Base-by-base conservation (phyloP, 2,888 invertebrate species). In the Cephonodes hylas region DNA sequence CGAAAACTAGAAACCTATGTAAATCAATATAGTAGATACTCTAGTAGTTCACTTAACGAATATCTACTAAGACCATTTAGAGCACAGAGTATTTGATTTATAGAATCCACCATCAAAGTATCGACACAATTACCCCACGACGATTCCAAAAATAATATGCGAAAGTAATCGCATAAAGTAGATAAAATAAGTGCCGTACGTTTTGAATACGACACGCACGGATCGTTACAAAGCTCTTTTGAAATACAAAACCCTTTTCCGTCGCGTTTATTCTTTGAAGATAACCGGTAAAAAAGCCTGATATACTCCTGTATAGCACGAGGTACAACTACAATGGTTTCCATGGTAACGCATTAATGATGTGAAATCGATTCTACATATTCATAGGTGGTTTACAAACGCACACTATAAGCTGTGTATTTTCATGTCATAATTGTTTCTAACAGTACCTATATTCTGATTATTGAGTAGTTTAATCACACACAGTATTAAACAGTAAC, bases 221-320 rank as follows among this genome's bases (percentile, higher is more conserved):
- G 71, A 75, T 75, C 69, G 71, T 69, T 77, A 76, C 74, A 73
- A 72, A 75, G 77, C 70, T 76, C 74, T 77, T 75, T 80, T 78
- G 77, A 75, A 80, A 81, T 71, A 76, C 74, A 74, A 80, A 73
- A 76, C 76, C 73, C 70, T 75, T 75, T 78, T 72, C 71, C 68
- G 64, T 68, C 63, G 70, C 72, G 70, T 72, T 76, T 75, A 72
- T 73, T 69, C 68, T 71, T 71, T 69, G 67, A 64, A 64, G 59
- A 53, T 63, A 61, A 57, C 57, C 63, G 57, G 64, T 68, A 18
- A 66, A 66, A 66, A 67, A 59, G 59, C 25, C 31, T 60, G 63
- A 63, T 63, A 68, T 66, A 69, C 67, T 60, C 42, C 25, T n/a
- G n/a, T n/a, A 22, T 34, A 27, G 5, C 27, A 45, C 38, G 46